Conservation (phyloP, 2,113 vertebrate genomes). For the Phalacrocorax aristotelis region DNA sequence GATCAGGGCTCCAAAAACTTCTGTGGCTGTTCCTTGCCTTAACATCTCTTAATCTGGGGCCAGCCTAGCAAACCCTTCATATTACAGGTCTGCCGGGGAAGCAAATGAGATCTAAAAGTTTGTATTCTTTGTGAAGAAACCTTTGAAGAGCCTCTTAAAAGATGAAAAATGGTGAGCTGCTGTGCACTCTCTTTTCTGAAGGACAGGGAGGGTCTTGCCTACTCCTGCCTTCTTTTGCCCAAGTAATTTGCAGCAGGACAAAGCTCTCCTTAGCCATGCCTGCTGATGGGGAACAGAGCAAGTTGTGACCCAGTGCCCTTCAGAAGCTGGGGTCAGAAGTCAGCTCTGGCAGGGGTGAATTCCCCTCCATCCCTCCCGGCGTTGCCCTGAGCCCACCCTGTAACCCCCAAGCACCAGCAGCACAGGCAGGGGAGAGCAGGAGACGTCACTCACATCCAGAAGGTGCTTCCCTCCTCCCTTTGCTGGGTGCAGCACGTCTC, state of each 20-base stretch:
- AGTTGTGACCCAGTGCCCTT: neutral
- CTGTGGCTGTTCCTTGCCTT: neutral
- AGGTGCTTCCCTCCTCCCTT: neutral
- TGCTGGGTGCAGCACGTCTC: neutral
- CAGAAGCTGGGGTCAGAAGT: neutral
- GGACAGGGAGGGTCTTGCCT: neutral
- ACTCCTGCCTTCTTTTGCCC: neutral
- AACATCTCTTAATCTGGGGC: neutral
- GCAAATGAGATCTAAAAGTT: constrained; percentile 32
- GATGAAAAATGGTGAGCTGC: neutral
- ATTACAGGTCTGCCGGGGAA: neutral
- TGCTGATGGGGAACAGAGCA: neutral
- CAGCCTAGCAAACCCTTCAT: neutral
- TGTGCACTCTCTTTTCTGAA: neutral
- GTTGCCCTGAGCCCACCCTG: neutral
- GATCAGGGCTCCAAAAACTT: neutral
- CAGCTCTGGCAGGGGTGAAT: neutral
- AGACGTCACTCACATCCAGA: neutral
- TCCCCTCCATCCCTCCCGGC: neutral
- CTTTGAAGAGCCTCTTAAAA: constrained; percentile 47
- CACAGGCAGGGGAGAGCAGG: neutral
- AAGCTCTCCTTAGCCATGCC: neutral
- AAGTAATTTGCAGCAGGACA: constrained; percentile 22
- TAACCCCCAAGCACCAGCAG: neutral
- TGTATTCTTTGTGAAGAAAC: constrained; percentile 33